phyloP scores from a whole-genome alignment of 2,113 vertebrate genomes.

The Marmota flaviventris region DNA sequence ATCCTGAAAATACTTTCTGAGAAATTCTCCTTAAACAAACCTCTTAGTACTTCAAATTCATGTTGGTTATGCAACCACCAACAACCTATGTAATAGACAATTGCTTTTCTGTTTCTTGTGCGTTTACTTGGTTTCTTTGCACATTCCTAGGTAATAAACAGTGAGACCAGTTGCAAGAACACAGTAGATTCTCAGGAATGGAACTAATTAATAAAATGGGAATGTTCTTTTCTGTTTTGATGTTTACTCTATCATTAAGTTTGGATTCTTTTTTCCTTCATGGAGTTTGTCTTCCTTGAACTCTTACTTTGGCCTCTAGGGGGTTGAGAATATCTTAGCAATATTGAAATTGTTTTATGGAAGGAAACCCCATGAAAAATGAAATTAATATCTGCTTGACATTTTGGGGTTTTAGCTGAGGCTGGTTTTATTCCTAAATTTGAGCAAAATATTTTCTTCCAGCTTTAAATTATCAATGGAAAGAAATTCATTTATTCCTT shows the following conservation, averaged over 20 bases:
- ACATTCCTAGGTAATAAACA: background rate
- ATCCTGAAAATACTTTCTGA: background rate
- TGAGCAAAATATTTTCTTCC: conserved; percentile 36
- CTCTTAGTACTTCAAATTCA: background rate
- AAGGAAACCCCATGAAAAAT: conserved; percentile 43
- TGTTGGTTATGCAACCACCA: background rate
- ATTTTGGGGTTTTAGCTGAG: conserved; percentile 46
- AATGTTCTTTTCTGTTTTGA: background rate
- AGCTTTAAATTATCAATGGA: conserved; percentile 31
- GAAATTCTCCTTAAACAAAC: background rate
- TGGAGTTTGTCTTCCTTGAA: background rate
- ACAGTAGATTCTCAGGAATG: background rate
- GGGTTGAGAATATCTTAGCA: background rate
- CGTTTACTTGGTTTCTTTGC: background rate
- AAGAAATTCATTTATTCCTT: background rate
- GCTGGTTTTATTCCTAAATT: background rate
- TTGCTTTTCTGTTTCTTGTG: conserved; percentile 13
- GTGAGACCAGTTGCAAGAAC: background rate
- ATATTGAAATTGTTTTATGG: conserved; percentile 25
- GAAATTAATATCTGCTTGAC: conserved; percentile 34
- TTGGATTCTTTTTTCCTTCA: background rate
- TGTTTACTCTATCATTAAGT: conserved; percentile 39
- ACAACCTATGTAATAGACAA: background rate
- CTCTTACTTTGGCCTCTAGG: background rate
- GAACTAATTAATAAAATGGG: background rate